These are phyloP conservation scores for Nymphalis polychloros DNA, from an alignment of 2,888 invertebrate genomes.

Conservation along the genomic window DNA sequence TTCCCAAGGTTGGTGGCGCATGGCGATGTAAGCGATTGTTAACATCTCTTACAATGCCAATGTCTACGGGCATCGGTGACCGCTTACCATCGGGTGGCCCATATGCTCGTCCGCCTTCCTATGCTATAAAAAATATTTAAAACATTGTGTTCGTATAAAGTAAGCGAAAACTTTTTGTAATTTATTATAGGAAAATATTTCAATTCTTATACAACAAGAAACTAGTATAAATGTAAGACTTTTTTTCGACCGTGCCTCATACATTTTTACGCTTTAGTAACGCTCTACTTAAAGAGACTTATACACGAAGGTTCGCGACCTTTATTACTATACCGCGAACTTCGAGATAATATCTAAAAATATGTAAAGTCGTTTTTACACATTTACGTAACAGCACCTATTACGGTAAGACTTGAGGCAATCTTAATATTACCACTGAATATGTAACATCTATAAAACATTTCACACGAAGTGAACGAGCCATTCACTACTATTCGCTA, in stretches of 20 bases:
- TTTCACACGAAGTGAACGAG: not conserved
- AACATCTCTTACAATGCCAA: too few species aligned
- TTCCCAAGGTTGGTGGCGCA: too few species aligned
- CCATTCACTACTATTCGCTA: not conserved
- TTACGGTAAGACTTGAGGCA: slow-evolving; percentile 27
- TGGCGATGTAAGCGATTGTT: too few species aligned
- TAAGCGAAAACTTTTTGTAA: not conserved
- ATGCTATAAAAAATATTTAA: too few species aligned
- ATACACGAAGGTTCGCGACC: slow-evolving; percentile 32
- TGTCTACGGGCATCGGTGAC: too few species aligned
- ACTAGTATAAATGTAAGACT: slow-evolving; percentile 7
- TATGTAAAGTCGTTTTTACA: slow-evolving; percentile 33
- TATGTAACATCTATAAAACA: slow-evolving; percentile 1
- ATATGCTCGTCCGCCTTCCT: too few species aligned
- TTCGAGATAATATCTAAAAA: slow-evolving; percentile 34
- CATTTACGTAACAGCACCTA: slow-evolving; percentile 30
- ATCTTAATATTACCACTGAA: slow-evolving; percentile 15
- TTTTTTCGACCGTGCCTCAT: slow-evolving; percentile 21
- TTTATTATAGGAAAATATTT: too few species aligned
- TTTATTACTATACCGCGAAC: slow-evolving; percentile 31
- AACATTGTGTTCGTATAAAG: not conserved
- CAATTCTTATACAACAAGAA: not conserved
- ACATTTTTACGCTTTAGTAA: slow-evolving; percentile 35
- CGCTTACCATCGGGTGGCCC: too few species aligned
- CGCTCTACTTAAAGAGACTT: slow-evolving; percentile 34